Conservation (phyloP, 1,140 invertebrate species). For the Megathymus violae region DNA sequence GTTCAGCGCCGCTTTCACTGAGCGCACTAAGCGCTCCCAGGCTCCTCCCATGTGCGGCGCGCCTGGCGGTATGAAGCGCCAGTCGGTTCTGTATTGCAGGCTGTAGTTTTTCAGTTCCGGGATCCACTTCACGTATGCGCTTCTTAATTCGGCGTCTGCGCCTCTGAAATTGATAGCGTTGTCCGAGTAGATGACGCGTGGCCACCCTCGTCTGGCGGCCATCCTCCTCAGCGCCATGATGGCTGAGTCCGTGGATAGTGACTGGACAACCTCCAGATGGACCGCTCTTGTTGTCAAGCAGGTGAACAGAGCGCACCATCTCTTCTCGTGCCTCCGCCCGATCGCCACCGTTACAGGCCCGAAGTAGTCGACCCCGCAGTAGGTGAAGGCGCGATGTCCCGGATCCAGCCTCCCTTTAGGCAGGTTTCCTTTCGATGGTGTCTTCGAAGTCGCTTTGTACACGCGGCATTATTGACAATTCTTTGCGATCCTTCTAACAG, state of each 20-base stretch:
- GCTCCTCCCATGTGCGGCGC: constrained; percentile 45
- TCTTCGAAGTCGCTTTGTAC: background rate
- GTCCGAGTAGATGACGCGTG: constrained; percentile 52
- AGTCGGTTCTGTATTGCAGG: background rate
- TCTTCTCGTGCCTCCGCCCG: constrained; percentile 2
- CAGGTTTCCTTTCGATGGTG: background rate
- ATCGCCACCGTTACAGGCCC: background rate
- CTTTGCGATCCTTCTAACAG: background rate
- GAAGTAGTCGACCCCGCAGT: background rate
- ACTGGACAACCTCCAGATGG: constrained; percentile 69
- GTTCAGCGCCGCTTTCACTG: constrained; percentile 38
- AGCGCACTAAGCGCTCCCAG: constrained; percentile 46
- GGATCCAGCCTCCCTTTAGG: background rate
- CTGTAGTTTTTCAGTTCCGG: background rate
- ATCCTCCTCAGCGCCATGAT: constrained; percentile 43
- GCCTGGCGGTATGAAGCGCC: constrained; percentile 46
- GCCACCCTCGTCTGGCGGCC: constrained; percentile 43
- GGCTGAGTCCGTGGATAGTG: constrained; percentile 55
- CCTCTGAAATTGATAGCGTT: constrained; percentile 64
- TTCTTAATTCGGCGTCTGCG: constrained; percentile 44
- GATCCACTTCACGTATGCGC: constrained; percentile 9
- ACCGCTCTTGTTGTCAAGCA: constrained; percentile 57
- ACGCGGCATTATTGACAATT: background rate
- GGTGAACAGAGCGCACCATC: constrained; percentile 13
- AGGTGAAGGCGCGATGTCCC: background rate